Base-by-base conservation (phyloP, 2,888 invertebrate genomes). In the Acleris emargana region DNA sequence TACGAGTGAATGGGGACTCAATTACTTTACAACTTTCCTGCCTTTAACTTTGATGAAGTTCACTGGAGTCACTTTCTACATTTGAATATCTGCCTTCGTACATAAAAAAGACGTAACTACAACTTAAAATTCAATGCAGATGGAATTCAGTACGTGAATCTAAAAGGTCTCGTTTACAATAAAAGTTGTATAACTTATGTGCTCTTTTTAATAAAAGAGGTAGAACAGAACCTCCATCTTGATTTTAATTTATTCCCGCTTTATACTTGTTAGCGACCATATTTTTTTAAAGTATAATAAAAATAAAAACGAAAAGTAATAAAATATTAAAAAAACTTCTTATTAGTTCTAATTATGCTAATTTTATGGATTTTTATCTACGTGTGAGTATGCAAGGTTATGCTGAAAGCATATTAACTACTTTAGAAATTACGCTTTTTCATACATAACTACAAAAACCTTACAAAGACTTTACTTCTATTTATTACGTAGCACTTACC, bases 391-490 rank as follows among this genome's bases (percentile, higher is more conserved):
- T 76, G 71, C 50, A 73, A 79, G 63, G 70, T 72, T 75, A 74
- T 69, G 77, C 77, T 74, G 74, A 80, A 81, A 86, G 84, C 84
- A 86, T 79, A 80, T 83, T 85, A 87, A 80, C 88, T 91, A 91
- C 80, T 91, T 91, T 91, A 91, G 91, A 91, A 91, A 89, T 76
- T 80, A 83, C 91, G 91, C 91, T 91, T 91, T 88, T 81, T 80
- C 69, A 68, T 71, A 63, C 68, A 73, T 47, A 61, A 38, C 64
- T 64, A 64, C 59, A 64, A n/a, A 60, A 22, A 51, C 28, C 55
- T 66, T 66, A 66, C 11, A 17, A 18, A 51, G 57, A 60, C 38
- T 13, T 38, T 13, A 38, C 38, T 38, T 38, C 22, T 51, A 58
- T 25, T 49, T 20, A 1, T 45, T 17, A 57, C 7, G 17, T 25